Base-by-base conservation (phyloP, 2,888 invertebrate species). In the Aporophyla nigra region DNA sequence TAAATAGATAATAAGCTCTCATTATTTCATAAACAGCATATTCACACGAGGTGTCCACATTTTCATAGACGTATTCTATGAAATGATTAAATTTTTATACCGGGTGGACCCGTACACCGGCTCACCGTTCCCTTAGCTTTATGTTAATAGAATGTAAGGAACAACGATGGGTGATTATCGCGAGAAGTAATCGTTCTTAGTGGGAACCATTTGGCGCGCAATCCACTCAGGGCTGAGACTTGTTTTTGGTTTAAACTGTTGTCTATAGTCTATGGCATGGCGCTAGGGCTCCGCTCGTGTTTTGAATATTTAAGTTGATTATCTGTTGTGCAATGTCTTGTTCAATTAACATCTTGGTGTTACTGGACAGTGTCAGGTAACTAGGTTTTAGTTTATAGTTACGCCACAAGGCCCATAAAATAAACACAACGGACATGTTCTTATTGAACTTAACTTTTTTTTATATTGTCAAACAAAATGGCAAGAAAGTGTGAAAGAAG, bases 51-150 rank as follows among this genome's bases (percentile, higher is more conserved):
- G 71, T 74, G 76, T 71, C 78, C 43, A 84, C 87, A 85, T 86
- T 84, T 84, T 84, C 76, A 83, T 80, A 80, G 76, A 72, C 67
- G 74, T 85, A 80, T 86, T 79, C 84, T 80, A 70, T 76, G 87
- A 86, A 87, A 83, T 81, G 68, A 82, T 86, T 84, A 85, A 75
- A 86, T 83, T 87, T 87, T 85, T 87, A 90, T 88, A 85, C 74
- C 72, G 71, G 78, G 21, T 58, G 71, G 80, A 83, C 85, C 62
- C 51, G 86, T 78, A 71, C 71, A 84, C 85, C 69, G 62, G 19
- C 80, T 86, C 62, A 77, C 69, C 43, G 74, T 76, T 49, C 53
- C 88, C 86, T 80, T 86, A 86, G 67, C 69, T 83, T 80, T 86
- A 88, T 85, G 88, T 83, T 87, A 88, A 88, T 88, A 86, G 78